Evolutionary conservation across 2,888 invertebrate species (phyloP), one percentile per base, ranked within the genome.

Genomic region (Pseudanteris insignis): DNA sequence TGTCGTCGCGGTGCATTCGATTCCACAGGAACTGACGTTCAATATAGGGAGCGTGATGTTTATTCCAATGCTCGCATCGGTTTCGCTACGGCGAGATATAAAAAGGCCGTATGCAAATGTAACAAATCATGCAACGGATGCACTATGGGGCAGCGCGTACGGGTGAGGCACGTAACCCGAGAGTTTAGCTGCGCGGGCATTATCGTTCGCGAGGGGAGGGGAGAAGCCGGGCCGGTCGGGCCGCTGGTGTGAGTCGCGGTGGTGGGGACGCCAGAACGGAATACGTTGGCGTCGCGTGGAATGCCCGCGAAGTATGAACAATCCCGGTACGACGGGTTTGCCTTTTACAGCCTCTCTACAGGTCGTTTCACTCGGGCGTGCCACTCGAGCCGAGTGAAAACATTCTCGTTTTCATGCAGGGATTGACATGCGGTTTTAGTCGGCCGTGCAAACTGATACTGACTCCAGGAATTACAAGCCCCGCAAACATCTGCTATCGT

Each of bases 301-400:
- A 70, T 70, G 66, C 65, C 65, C 67, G 65, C 65, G 67, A 64
- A 64, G 65, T 68, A 65, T 66, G 66, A 65, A 66, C 66, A 64
- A 64, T 69, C 66, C 66, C 66, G 61, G 64, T 67, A 64, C 66
- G 67, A 67, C 58, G 58, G 59, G 57, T 51, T 62, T 57, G 55
- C 61, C 61, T 55, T 62, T 62, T 75, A 74, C 72, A 73, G 72
- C 65, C 69, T 71, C 70, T 69, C 70, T 54, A 72, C 72, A 68
- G 73, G 71, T 68, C 69, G 71, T 74, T 73, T 73, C 72, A 73
- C 68, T 71, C 65, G 57, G 62, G 65, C 67, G 64, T 66, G 59
- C 66, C 68, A 67, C 68, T 69, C 67, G 62, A 60, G 62, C 36
- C 51, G 48, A 57, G 57, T 57, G 57, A 62, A 62, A 62, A 62